Evolutionary conservation across 2,888 invertebrate genomes (phyloP).

Genomic region (Hirtodrosophila duncani): DNA sequence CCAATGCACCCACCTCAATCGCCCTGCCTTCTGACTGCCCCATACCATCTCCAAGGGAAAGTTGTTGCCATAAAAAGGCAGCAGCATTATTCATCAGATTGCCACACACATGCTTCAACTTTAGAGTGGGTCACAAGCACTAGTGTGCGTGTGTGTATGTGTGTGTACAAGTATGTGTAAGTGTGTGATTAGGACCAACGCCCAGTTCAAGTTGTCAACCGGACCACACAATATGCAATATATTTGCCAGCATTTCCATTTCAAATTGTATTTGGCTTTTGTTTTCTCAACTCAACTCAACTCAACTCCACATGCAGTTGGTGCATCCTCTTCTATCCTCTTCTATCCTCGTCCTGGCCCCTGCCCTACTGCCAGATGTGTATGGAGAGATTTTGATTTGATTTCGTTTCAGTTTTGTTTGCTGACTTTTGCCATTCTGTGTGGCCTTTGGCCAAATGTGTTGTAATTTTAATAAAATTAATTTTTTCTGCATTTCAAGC

Average conservation of each 20-base stretch:
- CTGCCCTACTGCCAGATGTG: too few species aligned
- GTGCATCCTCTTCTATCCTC: slow-evolving; percentile 5
- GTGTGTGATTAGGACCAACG: too few species aligned
- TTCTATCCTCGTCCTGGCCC: not conserved
- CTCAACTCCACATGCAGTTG: too few species aligned
- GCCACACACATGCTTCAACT: slow-evolving; percentile 25
- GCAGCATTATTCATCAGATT: slow-evolving; percentile 52
- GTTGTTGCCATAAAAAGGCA: slow-evolving; percentile 33
- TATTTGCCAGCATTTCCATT: slow-evolving; percentile 23
- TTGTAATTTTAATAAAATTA: slow-evolving; percentile 49
- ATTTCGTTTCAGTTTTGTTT: slow-evolving; percentile 27
- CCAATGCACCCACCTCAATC: slow-evolving; percentile 29
- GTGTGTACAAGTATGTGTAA: not conserved
- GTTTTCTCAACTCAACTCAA: too few species aligned
- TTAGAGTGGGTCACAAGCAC: too few species aligned
- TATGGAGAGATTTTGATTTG: slow-evolving; percentile 43
- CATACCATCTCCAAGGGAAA: slow-evolving; percentile 27
- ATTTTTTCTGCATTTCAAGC: slow-evolving; percentile 49
- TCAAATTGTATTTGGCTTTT: slow-evolving; percentile 18
- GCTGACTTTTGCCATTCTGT: slow-evolving; percentile 44
- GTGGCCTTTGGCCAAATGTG: not conserved
- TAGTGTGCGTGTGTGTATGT: too few species aligned
- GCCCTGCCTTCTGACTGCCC: slow-evolving; percentile 30
- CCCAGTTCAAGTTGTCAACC: too few species aligned
- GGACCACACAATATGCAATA: slow-evolving; percentile 10